Percentiles rank a stretch among this genome's conserved stretches.
Evolutionary conservation across 2,888 invertebrate species (phyloP).

Genomic region (Norana najaformis): DNA sequence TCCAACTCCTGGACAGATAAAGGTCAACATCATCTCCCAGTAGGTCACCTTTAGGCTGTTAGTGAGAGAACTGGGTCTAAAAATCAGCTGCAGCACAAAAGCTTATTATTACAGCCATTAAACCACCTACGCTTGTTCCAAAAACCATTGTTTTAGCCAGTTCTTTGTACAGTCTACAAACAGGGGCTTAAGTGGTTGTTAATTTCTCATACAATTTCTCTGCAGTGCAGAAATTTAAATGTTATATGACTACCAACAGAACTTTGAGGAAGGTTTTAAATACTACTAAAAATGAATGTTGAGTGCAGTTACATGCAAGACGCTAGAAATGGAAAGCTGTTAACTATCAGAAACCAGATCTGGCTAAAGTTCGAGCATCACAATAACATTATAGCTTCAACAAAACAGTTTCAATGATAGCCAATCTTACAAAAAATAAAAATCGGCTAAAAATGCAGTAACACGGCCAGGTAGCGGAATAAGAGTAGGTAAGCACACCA

Average conservation of each 20-base stretch:
- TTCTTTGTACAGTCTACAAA: background rate
- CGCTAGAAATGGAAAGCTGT: background rate
- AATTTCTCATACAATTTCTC: background rate
- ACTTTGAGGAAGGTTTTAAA: background rate
- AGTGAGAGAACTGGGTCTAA: background rate
- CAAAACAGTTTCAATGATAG: background rate
- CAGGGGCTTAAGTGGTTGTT: background rate
- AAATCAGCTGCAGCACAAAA: background rate
- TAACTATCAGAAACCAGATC: too few species aligned
- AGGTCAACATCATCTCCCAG: background rate
- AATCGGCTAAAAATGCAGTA: background rate
- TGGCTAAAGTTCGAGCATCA: too few species aligned
- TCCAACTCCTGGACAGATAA: background rate
- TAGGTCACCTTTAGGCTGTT: background rate
- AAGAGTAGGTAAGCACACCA: background rate
- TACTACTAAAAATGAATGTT: background rate
- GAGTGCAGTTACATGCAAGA: background rate
- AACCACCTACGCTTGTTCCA: background rate
- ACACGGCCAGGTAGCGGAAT: background rate
- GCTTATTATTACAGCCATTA: background rate
- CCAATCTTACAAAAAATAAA: background rate
- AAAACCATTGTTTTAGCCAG: slow-evolving; percentile 4
- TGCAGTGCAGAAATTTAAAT: background rate
- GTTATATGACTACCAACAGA: background rate
- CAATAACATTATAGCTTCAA: background rate